These are phyloP conservation scores for Axea sp. DNA, from an alignment of 2,888 invertebrate genomes.

Conservation along the genomic window DNA sequence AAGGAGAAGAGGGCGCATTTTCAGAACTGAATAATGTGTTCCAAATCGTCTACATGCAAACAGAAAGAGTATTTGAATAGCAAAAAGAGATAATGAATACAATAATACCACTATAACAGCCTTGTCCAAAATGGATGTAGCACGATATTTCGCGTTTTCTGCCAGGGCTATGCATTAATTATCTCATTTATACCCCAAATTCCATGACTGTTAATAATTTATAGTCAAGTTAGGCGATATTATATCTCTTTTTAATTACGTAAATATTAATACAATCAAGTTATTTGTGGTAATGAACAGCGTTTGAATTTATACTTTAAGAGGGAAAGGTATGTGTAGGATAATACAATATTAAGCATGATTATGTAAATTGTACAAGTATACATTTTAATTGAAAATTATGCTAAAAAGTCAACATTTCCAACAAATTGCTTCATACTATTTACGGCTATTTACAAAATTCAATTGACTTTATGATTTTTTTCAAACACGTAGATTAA, in stretches of 20 bases:
- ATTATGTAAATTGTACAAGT: slow-evolving; percentile 30
- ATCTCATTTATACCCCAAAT: slow-evolving; percentile 54
- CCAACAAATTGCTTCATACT: no score
- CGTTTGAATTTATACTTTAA: slow-evolving; percentile 42
- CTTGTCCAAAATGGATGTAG: slow-evolving; percentile 46
- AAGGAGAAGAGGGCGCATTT: slow-evolving; percentile 54
- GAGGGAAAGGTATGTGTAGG: slow-evolving; percentile 29
- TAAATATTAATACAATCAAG: slow-evolving; percentile 53
- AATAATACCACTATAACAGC: slow-evolving; percentile 48
- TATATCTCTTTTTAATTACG: slow-evolving; percentile 51
- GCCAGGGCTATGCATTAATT: slow-evolving; percentile 49
- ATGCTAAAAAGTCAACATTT: slow-evolving; percentile 33
- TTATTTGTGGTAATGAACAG: slow-evolving; percentile 50
- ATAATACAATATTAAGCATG: slow-evolving; percentile 30
- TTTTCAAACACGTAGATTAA: no score
- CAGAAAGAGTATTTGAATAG: slow-evolving; percentile 50
- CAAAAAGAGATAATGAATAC: slow-evolving; percentile 51
- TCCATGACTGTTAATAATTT: slow-evolving; percentile 49
- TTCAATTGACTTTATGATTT: no score
- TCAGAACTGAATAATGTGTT: slow-evolving; percentile 54
- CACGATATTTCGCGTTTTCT: slow-evolving; percentile 53
- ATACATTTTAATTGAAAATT: slow-evolving; percentile 43
- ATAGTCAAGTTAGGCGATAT: slow-evolving; percentile 39
- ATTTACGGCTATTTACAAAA: no score
- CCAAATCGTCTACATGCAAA: slow-evolving; percentile 53